Evolutionary conservation across 2,797 vertebrate species (phyloP), one percentile per base, ranked within the genome.

Genomic region (Threskiornis aethiopicus): DNA sequence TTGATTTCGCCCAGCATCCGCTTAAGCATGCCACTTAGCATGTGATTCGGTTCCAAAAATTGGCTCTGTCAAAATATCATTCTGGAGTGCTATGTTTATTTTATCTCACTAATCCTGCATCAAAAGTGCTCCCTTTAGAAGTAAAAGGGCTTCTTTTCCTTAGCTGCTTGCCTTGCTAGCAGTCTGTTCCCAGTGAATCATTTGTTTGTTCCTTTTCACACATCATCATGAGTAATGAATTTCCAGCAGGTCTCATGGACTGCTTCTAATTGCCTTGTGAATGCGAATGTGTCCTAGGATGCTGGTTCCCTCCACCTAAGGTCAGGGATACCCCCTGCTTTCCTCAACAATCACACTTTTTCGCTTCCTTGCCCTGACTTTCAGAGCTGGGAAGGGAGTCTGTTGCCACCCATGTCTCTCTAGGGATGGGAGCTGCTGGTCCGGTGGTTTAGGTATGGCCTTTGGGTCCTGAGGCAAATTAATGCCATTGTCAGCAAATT

Each of bases 91-190:
- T 72, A 4, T 85, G 58, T 90, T 91, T 88, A 71, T 83, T 84
- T 39, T 81, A 58, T 65, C 10, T 93, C 70, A 81, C 49, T 72
- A 83, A 96, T 88, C 54, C 31, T 35, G 39, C 51, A 2, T 71
- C 65, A 81, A 4, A 55, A 88, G 54, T 59, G 28, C 31, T 90
- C 35, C 52, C 29, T 85, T 91, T 81, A 47, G 9, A 81, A 91
- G 58, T n/a, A 58, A 91, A 87, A 93, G 89, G 33, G 31, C 84
- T 92, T 46, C 44, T 94, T 92, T 92, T 82, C 69, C 70, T 75
- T 52, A 71, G 66, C 49, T 79, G 46, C 37, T 71, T 77, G 37
- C 44, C 84, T 87, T 80, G n/a, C 71, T 87, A 73, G 26, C 75
- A 91, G 44, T 37, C 90, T 90, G 81, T 64, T 94, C 44, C 41